A percentile compares a stretch with the other conserved stretches of the same genome.
Conservation (phyloP, 2,888 invertebrate species). For the Abscondita cerata region DNA sequence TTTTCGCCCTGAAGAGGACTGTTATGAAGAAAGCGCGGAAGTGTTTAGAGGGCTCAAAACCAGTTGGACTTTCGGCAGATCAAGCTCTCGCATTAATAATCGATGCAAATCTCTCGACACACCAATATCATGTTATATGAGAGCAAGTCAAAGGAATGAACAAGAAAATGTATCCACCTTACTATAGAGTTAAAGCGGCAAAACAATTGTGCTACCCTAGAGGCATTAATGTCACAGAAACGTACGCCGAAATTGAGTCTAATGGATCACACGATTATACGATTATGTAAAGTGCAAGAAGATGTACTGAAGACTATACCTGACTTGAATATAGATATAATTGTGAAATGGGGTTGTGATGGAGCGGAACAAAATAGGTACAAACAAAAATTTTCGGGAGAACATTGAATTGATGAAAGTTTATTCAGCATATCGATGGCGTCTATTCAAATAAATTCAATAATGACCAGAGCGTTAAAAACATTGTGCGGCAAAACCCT, state of each 20-base stretch:
- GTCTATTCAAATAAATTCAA: background rate
- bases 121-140: constrained; percentile 7
- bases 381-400: background rate
- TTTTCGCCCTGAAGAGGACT: background rate
- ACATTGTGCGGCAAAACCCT: background rate
- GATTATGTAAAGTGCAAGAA: constrained; percentile 1
- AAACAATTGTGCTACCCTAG: constrained; percentile 4
- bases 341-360: background rate
- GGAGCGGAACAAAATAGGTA: background rate
- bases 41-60: background rate
- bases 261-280: background rate
- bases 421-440: no score
- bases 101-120: constrained; percentile 7
- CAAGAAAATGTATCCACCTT: background rate
- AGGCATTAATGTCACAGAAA: constrained; percentile 2
- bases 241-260: constrained; percentile 2
- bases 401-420: background rate
- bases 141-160: background rate
- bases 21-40: background rate
- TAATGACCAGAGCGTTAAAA: no score
- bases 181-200: constrained; percentile 8
- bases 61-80: background rate
- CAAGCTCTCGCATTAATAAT: background rate
- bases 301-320: no score
- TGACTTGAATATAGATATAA: no score